Conservation (phyloP, 2,797 vertebrate species). For the Diceros bicornis region DNA sequence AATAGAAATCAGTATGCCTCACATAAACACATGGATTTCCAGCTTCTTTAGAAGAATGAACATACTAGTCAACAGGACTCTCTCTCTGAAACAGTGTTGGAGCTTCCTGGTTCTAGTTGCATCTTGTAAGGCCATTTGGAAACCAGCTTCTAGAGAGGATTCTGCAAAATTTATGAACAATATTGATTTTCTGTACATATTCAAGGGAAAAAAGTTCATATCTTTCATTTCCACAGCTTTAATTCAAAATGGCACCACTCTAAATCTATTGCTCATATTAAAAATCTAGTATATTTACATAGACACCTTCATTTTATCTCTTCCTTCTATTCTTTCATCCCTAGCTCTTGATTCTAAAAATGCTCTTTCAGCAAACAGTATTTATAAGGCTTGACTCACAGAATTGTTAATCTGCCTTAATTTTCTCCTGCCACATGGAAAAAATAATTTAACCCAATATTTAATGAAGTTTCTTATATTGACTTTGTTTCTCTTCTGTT, state of each 20-base stretch:
- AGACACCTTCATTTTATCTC: background rate
- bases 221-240: background rate
- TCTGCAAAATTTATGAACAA: background rate
- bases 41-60: background rate
- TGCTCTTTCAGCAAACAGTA: background rate
- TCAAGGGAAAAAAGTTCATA: background rate
- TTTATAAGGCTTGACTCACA: constrained; percentile 21
- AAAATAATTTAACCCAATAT: constrained; percentile 6
- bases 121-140: background rate
- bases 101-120: background rate
- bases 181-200: background rate
- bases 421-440: constrained; percentile 24
- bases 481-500: background rate
- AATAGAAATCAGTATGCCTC: fast-evolving
- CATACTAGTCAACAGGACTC: background rate
- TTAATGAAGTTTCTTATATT: background rate
- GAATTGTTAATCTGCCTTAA: constrained; percentile 20
- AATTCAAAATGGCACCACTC: constrained; percentile 1
- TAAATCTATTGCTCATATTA: constrained; percentile 47
- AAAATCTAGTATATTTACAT: constrained; percentile 52
- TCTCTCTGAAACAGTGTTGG: background rate
- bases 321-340: background rate
- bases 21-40: background rate
- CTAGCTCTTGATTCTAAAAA: background rate
- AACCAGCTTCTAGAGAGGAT: background rate